Evolutionary conservation across 2,888 invertebrate genomes (phyloP).

Genomic region (Mimachlamys varia): DNA sequence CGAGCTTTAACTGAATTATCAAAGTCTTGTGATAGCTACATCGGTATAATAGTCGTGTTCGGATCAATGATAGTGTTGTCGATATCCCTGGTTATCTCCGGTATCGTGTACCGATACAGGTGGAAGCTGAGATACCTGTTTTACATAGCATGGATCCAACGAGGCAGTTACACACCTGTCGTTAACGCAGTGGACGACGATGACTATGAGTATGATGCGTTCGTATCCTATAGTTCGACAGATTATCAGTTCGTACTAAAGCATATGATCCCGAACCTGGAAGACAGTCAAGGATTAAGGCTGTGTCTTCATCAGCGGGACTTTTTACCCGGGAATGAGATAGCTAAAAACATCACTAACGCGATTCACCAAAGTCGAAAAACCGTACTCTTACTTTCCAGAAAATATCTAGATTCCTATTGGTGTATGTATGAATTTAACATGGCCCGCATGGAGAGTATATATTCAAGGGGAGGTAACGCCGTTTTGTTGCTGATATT

Average conservation of each 20-base stretch:
- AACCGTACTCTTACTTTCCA: slow-evolving; percentile 60
- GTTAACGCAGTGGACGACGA: slow-evolving; percentile 36
- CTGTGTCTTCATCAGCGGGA: slow-evolving; percentile 63
- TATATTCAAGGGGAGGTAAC: slow-evolving; percentile 48
- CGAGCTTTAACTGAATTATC: neutral
- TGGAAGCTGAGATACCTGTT: slow-evolving; percentile 58
- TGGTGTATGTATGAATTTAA: slow-evolving; percentile 67
- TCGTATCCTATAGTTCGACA: slow-evolving; percentile 55
- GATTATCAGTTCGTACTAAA: slow-evolving; percentile 47
- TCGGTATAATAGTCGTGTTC: neutral
- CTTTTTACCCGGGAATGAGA: slow-evolving; percentile 61
- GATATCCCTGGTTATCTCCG: slow-evolving; percentile 43
- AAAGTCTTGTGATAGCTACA: slow-evolving; percentile 10
- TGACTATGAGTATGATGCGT: slow-evolving; percentile 56
- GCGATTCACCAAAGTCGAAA: slow-evolving; percentile 63
- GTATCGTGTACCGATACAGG: slow-evolving; percentile 51
- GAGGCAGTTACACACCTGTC: slow-evolving; percentile 42
- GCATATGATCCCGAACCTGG: slow-evolving; percentile 42
- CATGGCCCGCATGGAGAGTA: slow-evolving; percentile 62
- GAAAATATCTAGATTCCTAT: slow-evolving; percentile 58
- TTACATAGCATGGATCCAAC: slow-evolving; percentile 50
- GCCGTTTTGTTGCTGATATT: slow-evolving; percentile 42
- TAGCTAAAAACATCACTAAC: slow-evolving; percentile 60
- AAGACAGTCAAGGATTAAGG: slow-evolving; percentile 44
- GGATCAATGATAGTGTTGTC: neutral